A percentile compares a stretch with the other conserved stretches of the same genome.
Conservation (phyloP, 2,113 vertebrate genomes). For the Harpagus bidentatus region DNA sequence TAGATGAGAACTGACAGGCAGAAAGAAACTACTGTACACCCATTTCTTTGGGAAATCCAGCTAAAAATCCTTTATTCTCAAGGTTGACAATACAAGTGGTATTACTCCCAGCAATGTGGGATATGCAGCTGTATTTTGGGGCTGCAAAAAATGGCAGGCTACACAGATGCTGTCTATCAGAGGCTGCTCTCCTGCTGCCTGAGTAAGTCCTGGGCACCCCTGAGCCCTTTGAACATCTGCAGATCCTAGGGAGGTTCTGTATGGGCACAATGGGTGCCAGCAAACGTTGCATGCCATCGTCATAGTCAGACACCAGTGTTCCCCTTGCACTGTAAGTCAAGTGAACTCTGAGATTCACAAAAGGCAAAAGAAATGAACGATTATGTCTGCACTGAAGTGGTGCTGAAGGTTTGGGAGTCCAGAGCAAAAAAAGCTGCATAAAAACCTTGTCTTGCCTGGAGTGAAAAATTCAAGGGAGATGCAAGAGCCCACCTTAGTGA, state of each 20-base stretch:
- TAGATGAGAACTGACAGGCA: constrained; percentile 36
- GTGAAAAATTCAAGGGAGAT: neutral
- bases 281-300: neutral
- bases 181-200: neutral
- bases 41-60: constrained; percentile 20
- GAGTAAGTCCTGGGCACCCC: neutral
- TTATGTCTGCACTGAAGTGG: neutral
- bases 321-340: neutral
- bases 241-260: neutral
- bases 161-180: neutral
- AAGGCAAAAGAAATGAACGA: neutral
- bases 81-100: neutral
- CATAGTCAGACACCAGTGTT: neutral
- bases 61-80: constrained; percentile 16
- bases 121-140: neutral
- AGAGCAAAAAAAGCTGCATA: neutral
- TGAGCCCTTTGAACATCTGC: neutral
- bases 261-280: neutral
- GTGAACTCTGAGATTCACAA: neutral
- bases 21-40: neutral
- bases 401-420: neutral
- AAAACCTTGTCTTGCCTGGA: neutral
- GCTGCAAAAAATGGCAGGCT: neutral
- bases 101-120: neutral
- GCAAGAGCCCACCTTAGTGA: neutral